phyloP scores from a whole-genome alignment of 2,888 invertebrate species.

The Lypha dubia region DNA sequence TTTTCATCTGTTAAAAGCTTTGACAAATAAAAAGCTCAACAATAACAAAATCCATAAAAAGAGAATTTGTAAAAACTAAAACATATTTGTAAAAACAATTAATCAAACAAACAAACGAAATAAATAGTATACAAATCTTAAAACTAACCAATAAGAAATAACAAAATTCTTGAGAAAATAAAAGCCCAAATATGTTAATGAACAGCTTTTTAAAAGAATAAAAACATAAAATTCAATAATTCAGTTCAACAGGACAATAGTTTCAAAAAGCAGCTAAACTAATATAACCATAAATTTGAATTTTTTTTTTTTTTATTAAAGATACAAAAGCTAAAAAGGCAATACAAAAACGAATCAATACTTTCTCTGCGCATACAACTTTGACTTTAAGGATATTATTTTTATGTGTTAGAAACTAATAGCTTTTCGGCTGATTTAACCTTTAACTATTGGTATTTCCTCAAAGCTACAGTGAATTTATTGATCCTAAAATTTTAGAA shows the following conservation, averaged over 20 bases:
- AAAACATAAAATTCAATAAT: background rate
- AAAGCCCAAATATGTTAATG: background rate
- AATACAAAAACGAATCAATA: too few relatives aligned
- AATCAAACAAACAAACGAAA: background rate
- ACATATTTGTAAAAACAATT: conserved; percentile 32
- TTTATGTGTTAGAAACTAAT: too few relatives aligned
- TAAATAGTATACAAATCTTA: background rate
- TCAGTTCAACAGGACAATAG: conserved; percentile 55
- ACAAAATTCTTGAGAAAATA: background rate
- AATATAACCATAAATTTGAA: too few relatives aligned
- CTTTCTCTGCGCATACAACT: too few relatives aligned
- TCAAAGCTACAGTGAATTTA: too few relatives aligned
- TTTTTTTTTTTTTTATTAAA: too few relatives aligned
- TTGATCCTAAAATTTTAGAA: too few relatives aligned
- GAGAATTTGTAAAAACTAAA: conserved; percentile 39
- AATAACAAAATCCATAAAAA: background rate
- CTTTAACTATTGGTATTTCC: too few relatives aligned
- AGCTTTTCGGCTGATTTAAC: too few relatives aligned
- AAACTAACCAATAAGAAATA: conserved; percentile 3
- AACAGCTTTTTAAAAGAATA: conserved; percentile 14
- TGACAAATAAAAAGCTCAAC: background rate
- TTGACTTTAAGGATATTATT: too few relatives aligned
- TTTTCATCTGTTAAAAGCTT: conserved; percentile 48
- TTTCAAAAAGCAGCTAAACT: conserved; percentile 16
- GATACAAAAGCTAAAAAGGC: too few relatives aligned